Base-by-base conservation (phyloP, 2,888 invertebrate genomes). In the Philaethria dido region DNA sequence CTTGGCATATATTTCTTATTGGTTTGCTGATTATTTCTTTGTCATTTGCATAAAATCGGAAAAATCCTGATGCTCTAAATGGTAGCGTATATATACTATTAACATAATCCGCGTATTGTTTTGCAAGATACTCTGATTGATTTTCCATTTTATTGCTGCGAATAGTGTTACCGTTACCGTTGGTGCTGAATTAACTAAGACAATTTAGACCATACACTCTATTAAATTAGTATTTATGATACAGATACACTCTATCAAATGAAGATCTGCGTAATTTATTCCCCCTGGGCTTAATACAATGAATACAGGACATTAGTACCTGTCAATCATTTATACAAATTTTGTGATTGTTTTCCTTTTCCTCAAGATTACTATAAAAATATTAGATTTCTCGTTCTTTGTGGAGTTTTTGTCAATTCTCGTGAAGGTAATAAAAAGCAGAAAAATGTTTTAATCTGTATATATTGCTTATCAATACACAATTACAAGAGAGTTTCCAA, bases 401-500 rank as follows among this genome's bases (percentile, higher is more conserved):
- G 13, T 52, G 29, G 11, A 16, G n/a, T 25, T n/a, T n/a, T n/a
- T n/a, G n/a, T 50, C 3, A n/a, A 50, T 39, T 29, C 13, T 44
- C 20, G 14, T 25, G 18, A 9, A 44, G 9, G 14, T 64, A 69
- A 71, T 71, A 63, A 68, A 78, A 77, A 73, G 69, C 77, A 75
- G 72, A 62, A 22, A 69, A 73, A 73, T 74, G 69, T 73, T 87
- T 90, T 86, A 89, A 88, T 90, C 81, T 85, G 86, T 86, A 90
- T 92, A 92, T 92, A 92, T 92, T 92, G 92, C 92, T 92, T 92
- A 92, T 88, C 89, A 88, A 83, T 91, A 92, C 85, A 88, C 86
- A 88, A 85, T 89, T 92, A 92, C 91, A 92, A 88, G 88, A 84
- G 84, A 84, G 84, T 88, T 83, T 84, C 86, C 83, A 85, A 87